Base-by-base conservation (phyloP, 2,888 invertebrate species). In the Dryocosmus kuriphilus region DNA sequence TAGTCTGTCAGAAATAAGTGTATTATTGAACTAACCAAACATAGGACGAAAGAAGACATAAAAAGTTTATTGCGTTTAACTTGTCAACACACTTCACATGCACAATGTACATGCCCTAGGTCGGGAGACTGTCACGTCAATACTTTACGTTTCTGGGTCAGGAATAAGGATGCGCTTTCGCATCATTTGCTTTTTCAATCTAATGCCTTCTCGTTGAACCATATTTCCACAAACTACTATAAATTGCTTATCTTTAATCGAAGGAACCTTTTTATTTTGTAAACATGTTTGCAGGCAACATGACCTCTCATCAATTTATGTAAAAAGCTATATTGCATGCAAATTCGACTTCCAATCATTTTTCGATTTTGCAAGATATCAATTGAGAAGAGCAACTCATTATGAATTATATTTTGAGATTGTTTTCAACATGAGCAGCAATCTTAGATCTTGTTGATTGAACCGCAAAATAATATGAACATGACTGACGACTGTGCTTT, bases 141-240 rank as follows among this genome's bases (percentile, higher is more conserved):
- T 67, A 67, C 46, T 27, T 71, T 71, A 30, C 46, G 51, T 71
- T 71, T 71, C 71, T 71, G n/a, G 71, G 71, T 71, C 51, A 71
- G 51, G 51, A 71, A 71, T 51, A 71, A 71, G 51, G n/a, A 51
- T 30, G 41, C 71, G 51, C 27, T 71, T 71, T 51, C 9, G 9
- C 9, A 27, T 27, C 16, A 38, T 67, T 67, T 67, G 3, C 24
- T 27, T 30, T 71, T 67, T 51, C n/a, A 71, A 30, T 51, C n/a
- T 27, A 32, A n/a, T 30, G 30, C 27, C 5, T n/a, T n/a, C n/a
- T 51, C n/a, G 7, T 65, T 65, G 24, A 22, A 24, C 24, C 1
- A 24, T 22, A 22, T 57, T 57, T 22, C 11, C 11, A n/a, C 3
- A 14, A 57, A 57, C 24, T 57, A 8, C 8, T 51, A 2, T 41